These are phyloP conservation scores for Meles meles DNA, from an alignment of 2,113 vertebrate species.

Conservation along the genomic window DNA sequence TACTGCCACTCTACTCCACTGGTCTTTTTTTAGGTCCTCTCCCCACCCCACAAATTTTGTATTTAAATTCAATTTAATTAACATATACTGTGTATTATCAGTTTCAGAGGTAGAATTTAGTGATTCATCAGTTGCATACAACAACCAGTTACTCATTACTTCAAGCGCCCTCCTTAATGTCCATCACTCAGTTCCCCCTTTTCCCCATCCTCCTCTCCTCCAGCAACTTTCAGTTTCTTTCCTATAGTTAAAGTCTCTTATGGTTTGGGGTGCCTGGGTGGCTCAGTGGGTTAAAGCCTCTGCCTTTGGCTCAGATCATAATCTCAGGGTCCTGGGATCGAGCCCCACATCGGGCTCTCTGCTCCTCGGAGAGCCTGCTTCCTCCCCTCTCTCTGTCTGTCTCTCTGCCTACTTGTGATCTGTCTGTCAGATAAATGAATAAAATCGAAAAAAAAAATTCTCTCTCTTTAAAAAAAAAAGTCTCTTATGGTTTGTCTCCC, in stretches of 20 bases:
- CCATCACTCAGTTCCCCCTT: neutral
- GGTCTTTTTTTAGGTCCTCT: neutral
- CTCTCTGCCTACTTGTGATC: too few relatives aligned
- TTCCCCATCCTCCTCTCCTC: neutral
- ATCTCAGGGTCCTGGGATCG: too few relatives aligned
- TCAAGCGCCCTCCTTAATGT: neutral
- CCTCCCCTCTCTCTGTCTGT: too few relatives aligned
- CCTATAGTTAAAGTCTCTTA: neutral
- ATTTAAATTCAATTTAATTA: neutral
- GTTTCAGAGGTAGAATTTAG: neutral
- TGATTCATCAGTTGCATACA: neutral
- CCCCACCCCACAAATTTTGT: neutral
- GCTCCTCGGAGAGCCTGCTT: too few relatives aligned
- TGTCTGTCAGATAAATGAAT: too few relatives aligned
- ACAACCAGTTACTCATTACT: neutral
- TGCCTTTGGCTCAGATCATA: too few relatives aligned
- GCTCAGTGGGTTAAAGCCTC: too few relatives aligned
- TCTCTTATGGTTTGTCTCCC: neutral
- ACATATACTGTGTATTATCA: neutral
- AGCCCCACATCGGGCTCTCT: too few relatives aligned
- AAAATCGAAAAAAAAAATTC: too few relatives aligned
- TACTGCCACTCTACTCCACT: too few relatives aligned
- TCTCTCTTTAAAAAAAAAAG: too few relatives aligned
- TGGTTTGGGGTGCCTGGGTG: too few relatives aligned
- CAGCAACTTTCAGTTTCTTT: neutral